Evolutionary conservation across 2,797 vertebrate genomes (phyloP), one percentile per base, ranked within the genome.

Genomic region (Sparus aurata): DNA sequence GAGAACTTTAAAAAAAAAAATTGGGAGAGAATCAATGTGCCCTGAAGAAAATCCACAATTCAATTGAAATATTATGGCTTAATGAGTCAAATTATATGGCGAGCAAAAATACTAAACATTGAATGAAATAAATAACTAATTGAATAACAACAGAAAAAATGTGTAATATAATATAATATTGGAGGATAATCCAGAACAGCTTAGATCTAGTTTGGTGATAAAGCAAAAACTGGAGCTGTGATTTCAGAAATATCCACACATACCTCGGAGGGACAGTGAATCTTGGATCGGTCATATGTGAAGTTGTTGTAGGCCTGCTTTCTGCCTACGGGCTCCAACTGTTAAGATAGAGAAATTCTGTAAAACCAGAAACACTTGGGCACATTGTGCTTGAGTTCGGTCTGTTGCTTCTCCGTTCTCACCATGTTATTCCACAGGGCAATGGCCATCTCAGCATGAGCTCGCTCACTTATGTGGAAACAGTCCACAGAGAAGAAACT

Each of bases 351-450:
- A 88, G 0, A 75, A 75, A 53, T 25, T 81, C 7, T 20, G 8
- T 53, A 23, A 69, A 43, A 20, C 30, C 41, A 85, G 84, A 88
- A 53, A 3, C 34, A 25, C 22, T n/a, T 49, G 34, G 8, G 63
- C 63, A 73, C 9, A 45, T 38, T 20, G 15, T 53, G 46, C 20
- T 38, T 45, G 49, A 46, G n/a, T 60, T 46, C 53, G 72, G 16
- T 60, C 18, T 18, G 49, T 73, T n/a, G 23, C 20, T 46, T 18
- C 52, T 30, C n/a, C 0, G 4, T 12, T 1, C 76, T 90, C 91
- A 98, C 98, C 98, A 98, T 98, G 83, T 97, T 99, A 79, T 99
- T 98, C 98, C 97, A 98, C 69, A 98, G 95, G 2, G 90, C 96
- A 1, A 95, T 91, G 78, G 97, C 97, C 97, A 98, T 96, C 94